Base-by-base conservation (phyloP, 1,140 invertebrate genomes). In the Chionoecetes opilio region DNA sequence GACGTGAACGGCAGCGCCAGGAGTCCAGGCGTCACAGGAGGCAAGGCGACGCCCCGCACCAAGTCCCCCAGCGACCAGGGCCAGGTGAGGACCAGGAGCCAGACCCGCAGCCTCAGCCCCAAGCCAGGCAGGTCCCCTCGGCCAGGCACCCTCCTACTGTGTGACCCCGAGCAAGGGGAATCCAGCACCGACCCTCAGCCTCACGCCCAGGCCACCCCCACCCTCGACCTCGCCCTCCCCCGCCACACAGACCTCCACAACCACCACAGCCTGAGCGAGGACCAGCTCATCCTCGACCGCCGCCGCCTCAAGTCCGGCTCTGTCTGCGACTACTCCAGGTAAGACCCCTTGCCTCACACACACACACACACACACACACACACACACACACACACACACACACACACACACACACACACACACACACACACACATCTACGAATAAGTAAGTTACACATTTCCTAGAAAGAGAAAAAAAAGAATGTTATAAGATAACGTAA, bases 311-410 rank as follows among this genome's bases (percentile, higher is more conserved):
- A 94, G 82, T 94, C 93, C 11, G 82, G 93, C 63, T 94, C 93
- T 82, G 53, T 90, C 87, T 91, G 93, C 17, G 89, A 91, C 89
- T 94, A 94, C 46, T 94, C 93, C 0, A 91, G 93, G 93, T 94
- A 17, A 85, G 88, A 26, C 29, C n/a, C n/a, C n/a, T n/a, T n/a
- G 11, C 17, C 5, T n/a, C n/a, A n/a, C n/a, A n/a, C n/a, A n/a
- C n/a, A n/a, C n/a, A n/a, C n/a, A n/a, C n/a, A n/a, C n/a, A 9
- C 14, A 35, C n/a, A 88, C 29, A 88, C 86, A 88, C 86, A 88
- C 86, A 88, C 86, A 88, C 86, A 88, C 86, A 88, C 86, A 88
- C 86, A 88, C 86, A 88, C 86, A 34, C 86, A 88, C 86, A 88
- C 86, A 88, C 86, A 88, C 86, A 9, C 9, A 34, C 31, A 34